Conservation (phyloP, 2,888 invertebrate genomes). For the Lepidochitona cinerea region DNA sequence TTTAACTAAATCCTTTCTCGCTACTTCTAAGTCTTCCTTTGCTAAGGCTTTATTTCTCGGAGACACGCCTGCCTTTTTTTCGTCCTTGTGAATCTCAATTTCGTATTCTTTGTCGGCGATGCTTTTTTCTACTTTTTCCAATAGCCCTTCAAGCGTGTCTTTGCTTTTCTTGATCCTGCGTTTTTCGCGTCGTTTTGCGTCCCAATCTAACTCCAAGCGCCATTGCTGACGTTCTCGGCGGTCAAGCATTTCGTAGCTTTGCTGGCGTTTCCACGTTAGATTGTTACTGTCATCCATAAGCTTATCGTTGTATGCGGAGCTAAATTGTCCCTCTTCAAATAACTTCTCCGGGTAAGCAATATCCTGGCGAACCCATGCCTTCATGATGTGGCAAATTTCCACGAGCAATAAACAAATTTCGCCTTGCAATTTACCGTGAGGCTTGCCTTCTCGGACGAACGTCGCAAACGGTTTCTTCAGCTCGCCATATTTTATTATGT, state of each 20-base stretch:
- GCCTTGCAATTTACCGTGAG: constrained; percentile 43
- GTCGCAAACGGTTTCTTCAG: constrained; percentile 43
- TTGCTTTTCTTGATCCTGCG: constrained; percentile 42
- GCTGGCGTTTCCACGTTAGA: constrained; percentile 29
- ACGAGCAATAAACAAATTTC: constrained; percentile 48
- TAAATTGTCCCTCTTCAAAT: constrained; percentile 45
- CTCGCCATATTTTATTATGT: constrained; percentile 47
- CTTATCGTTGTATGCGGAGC: constrained; percentile 46
- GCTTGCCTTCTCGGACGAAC: constrained; percentile 41
- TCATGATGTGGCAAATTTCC: constrained; percentile 44
- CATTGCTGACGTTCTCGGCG: constrained; percentile 32
- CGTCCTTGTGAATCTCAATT: constrained; percentile 41
- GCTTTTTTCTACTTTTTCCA: constrained; percentile 37
- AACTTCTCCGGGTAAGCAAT: constrained; percentile 49
- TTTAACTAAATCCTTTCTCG: constrained; percentile 36
- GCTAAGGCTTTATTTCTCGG: constrained; percentile 38
- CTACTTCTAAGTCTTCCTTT: constrained; percentile 28
- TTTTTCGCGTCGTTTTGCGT: constrained; percentile 40
- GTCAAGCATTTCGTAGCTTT: constrained; percentile 36
- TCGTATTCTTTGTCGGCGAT: constrained; percentile 38
- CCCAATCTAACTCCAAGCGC: constrained; percentile 36
- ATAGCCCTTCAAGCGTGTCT: constrained; percentile 43
- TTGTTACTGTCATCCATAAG: constrained; percentile 41
- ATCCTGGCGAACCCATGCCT: constrained; percentile 52
- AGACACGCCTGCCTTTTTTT: constrained; percentile 34